phyloP scores from a whole-genome alignment of 2,797 vertebrate genomes.

The Poeciliopsis turneri region DNA sequence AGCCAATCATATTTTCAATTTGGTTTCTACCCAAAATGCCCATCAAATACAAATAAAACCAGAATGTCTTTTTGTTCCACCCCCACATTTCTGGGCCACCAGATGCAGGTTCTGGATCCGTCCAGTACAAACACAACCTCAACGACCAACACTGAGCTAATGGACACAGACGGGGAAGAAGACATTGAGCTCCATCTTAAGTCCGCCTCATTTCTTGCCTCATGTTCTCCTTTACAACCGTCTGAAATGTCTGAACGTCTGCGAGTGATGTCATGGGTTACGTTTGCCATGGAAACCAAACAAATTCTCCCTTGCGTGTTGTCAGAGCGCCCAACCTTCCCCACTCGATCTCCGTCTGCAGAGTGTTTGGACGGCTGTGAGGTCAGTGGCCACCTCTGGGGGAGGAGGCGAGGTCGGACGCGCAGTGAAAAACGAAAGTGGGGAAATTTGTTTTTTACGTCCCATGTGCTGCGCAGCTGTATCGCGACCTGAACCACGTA shows the following conservation, averaged over 20 bases:
- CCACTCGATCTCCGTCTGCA: conserved; percentile 32
- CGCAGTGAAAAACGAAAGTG: conserved; percentile 7
- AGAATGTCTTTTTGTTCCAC: no score
- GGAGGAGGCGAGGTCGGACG: conserved; percentile 1
- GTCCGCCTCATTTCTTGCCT: conserved; percentile 33
- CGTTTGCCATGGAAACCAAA: conserved; percentile 72
- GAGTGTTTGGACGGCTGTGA: background rate
- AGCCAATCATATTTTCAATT: background rate
- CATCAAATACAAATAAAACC: background rate
- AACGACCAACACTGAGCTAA: background rate
- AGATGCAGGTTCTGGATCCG: background rate
- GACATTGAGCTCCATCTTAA: conserved; percentile 24
- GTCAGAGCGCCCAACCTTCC: conserved; percentile 38
- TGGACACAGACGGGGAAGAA: conserved; percentile 6
- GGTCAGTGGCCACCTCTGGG: conserved; percentile 20
- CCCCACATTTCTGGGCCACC: no score
- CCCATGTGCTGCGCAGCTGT: conserved; percentile 47
- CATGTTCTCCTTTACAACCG: conserved; percentile 47
- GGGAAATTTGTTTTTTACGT: background rate
- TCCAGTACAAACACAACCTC: background rate
- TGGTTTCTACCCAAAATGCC: background rate
- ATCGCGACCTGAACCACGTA: background rate
- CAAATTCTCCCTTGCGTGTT: conserved; percentile 54
- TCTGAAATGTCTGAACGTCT: conserved; percentile 63
- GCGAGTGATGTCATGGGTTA: conserved; percentile 64